Evolutionary conservation across 2,888 invertebrate genomes (phyloP), one percentile per base, ranked within the genome.

Genomic region (Trissolcus japonicus): DNA sequence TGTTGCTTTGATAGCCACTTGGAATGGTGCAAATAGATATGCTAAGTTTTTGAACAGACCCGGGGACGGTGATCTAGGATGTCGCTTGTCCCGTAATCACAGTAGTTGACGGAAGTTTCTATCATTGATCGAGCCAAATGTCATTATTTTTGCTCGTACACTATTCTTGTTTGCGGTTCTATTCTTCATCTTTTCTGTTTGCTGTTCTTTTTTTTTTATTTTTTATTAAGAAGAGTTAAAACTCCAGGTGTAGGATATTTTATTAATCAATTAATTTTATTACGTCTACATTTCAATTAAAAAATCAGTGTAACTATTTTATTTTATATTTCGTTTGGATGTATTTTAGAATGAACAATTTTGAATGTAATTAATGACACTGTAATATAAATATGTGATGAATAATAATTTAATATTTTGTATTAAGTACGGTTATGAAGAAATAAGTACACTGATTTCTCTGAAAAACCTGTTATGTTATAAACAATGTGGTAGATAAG

Each of bases 401-500:
- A 11, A 35, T 35, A 19, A 29, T 29, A 35, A 35, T 35, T 35
- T 7, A 4, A 25, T 25, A 35, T 35, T 35, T 35, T 9, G 7
- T 7, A n/a, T 35, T 11, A 9, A 11, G 35, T 35, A 35, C 11
- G 7, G 35, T 35, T 35, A 11, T 35, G 11, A 35, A 35, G 9
- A 35, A 35, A 25, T 25, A 25, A n/a, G 43, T n/a, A 43, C 43
- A 43, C 41, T 66, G 66, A 66, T 66, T 66, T 57, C 50, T 57
- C 56, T 6, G 19, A 40, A 14, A 6, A 11, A 25, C 35, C 48
- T 40, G 29, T 66, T 66, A 56, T 54, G 62, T 16, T 57, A 40
- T 46, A 65, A 29, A 57, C 65, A 48, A 48, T 56, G 17, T 55
- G 41, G 51, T 66, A 66, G 57, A 66, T 57, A 40, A 66, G 66